These are phyloP conservation scores for Acanthisitta chloris DNA, from an alignment of 2,113 vertebrate genomes.

Conservation along the genomic window DNA sequence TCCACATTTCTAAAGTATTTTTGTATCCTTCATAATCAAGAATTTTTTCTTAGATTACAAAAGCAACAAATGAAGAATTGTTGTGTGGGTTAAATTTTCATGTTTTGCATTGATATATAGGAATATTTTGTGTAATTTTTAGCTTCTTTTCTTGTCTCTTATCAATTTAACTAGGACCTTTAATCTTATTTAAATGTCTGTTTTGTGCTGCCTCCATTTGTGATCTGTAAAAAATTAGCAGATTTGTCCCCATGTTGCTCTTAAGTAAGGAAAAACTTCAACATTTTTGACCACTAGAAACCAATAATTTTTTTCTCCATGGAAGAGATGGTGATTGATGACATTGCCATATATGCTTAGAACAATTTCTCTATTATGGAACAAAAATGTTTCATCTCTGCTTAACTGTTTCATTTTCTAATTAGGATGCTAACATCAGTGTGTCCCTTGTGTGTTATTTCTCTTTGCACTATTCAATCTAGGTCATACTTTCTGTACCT, in stretches of 20 bases:
- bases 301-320: neutral
- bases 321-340: neutral
- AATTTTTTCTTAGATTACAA: slow-evolving; percentile 47
- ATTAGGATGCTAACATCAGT: neutral
- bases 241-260: neutral
- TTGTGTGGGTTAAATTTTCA: slow-evolving; percentile 25
- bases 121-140: slow-evolving; percentile 1
- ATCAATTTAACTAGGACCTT: slow-evolving; percentile 19
- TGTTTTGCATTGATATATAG: neutral
- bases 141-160: neutral
- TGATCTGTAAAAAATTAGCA: slow-evolving; percentile 10
- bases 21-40: neutral
- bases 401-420: slow-evolving; percentile 45
- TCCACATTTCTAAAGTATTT: slow-evolving; percentile 38
- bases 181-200: neutral
- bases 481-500: slow-evolving; percentile 33
- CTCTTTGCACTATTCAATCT: slow-evolving; percentile 6
- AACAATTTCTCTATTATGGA: neutral
- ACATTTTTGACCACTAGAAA: neutral
- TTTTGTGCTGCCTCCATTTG: slow-evolving; percentile 2
- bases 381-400: neutral
- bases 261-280: neutral
- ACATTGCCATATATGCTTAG: neutral
- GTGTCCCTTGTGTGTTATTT: slow-evolving; percentile 4
- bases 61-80: neutral